Conservation (phyloP, 2,113 vertebrate species). For the Urocolius indicus region DNA sequence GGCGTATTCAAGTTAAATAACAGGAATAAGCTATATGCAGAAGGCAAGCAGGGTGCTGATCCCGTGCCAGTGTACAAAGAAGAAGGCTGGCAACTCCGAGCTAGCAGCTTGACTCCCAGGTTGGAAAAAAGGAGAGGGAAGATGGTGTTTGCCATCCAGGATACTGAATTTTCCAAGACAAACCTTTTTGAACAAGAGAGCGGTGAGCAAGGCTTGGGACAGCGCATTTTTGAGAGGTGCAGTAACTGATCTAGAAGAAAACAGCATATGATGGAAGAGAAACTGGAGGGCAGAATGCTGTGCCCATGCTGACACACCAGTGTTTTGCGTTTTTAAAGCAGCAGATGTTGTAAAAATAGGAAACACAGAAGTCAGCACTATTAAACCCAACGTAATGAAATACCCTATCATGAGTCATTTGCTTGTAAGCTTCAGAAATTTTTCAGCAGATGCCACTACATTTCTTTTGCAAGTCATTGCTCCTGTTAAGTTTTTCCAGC, state of each 20-base stretch:
- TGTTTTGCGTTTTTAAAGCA: neutral
- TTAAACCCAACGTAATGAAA: slow-evolving; percentile 3
- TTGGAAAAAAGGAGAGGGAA: neutral
- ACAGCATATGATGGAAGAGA: neutral
- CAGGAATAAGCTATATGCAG: neutral
- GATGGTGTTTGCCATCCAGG: neutral
- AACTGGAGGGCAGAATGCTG: neutral
- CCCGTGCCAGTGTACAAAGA: neutral
- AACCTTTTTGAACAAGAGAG: neutral
- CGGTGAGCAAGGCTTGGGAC: neutral
- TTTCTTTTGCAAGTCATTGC: neutral
- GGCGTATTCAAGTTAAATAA: neutral
- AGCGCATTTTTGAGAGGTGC: neutral
- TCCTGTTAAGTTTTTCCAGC: neutral
- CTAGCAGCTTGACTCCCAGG: neutral
- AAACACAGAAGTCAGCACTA: neutral
- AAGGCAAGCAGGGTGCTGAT: neutral
- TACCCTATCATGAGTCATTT: neutral
- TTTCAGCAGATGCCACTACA: neutral
- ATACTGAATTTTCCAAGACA: neutral
- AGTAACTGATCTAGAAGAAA: neutral
- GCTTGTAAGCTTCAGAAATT: neutral
- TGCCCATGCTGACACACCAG: neutral
- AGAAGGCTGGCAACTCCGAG: neutral
- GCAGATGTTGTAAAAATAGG: neutral